Conservation (phyloP, 2,797 vertebrate genomes). For the Coilia nasus region DNA sequence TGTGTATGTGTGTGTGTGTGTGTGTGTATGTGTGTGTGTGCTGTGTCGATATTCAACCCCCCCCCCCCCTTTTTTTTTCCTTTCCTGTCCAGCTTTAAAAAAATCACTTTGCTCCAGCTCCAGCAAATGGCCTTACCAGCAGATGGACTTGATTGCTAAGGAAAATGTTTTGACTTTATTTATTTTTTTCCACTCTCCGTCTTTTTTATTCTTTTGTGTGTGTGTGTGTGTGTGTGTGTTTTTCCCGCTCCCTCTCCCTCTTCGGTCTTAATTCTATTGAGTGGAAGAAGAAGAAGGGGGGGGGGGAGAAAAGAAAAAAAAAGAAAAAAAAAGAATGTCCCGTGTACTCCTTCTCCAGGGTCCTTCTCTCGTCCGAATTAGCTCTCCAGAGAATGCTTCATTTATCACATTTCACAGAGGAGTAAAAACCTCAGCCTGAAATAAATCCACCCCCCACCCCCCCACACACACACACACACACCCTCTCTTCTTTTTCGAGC, state of each 20-base stretch:
- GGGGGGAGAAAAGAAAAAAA: too few species aligned
- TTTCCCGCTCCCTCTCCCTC: not conserved
- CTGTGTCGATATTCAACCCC: not conserved
- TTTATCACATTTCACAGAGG: slow-evolving; percentile 19
- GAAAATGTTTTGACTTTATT: slow-evolving; percentile 56
- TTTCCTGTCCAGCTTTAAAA: slow-evolving; percentile 32
- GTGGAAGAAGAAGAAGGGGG: not conserved
- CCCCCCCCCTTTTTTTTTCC: not conserved
- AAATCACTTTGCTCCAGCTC: slow-evolving; percentile 44
- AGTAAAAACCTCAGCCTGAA: not conserved
- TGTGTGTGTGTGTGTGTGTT: not conserved
- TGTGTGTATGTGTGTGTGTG: not conserved
- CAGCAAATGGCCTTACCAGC: slow-evolving; percentile 36
- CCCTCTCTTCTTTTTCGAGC: not conserved
- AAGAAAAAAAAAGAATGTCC: not conserved
- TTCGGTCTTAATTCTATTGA: not conserved
- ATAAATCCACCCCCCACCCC: slow-evolving; percentile 14
- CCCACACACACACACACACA: too few species aligned
- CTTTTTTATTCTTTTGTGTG: not conserved
- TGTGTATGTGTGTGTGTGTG: too few species aligned
- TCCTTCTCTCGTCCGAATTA: not conserved
- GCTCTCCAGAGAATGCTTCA: slow-evolving; percentile 15
- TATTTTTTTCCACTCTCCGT: slow-evolving; percentile 43
- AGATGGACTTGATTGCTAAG: slow-evolving; percentile 44
- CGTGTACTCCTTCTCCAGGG: not conserved